Percentiles rank a stretch among this genome's conserved stretches.
Conservation (phyloP, 1,140 invertebrate species). For the Macrobrachium nipponense region DNA sequence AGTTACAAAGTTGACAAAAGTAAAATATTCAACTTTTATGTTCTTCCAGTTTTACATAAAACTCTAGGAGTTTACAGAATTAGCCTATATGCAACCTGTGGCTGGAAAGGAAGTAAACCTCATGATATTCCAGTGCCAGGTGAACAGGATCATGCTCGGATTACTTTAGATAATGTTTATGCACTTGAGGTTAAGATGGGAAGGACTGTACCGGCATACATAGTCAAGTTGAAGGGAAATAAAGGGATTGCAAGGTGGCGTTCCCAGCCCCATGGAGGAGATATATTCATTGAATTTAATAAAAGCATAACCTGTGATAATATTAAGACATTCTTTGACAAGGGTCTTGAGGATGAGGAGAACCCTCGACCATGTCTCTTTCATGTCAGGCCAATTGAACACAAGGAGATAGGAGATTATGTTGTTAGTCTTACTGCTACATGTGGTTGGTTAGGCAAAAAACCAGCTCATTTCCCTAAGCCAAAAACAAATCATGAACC, state of each 20-base stretch:
- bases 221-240: background rate
- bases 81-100: constrained; percentile 50
- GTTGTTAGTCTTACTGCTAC: too few relatives aligned
- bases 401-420: too few relatives aligned
- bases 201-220: background rate
- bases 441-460: too few relatives aligned
- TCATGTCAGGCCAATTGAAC: too few relatives aligned
- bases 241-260: background rate
- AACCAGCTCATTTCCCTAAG: too few relatives aligned
- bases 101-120: constrained; percentile 50
- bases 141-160: constrained; percentile 14
- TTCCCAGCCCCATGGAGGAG: too few relatives aligned
- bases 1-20: constrained; percentile 18
- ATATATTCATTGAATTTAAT: too few relatives aligned
- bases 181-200: background rate
- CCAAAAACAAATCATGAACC: too few relatives aligned
- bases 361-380: too few relatives aligned
- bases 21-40: constrained; percentile 40
- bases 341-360: too few relatives aligned
- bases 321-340: too few relatives aligned
- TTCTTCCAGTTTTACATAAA: constrained; percentile 35
- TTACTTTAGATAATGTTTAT: constrained; percentile 35
- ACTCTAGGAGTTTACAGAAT: constrained; percentile 7
- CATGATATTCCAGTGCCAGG: constrained; percentile 35
- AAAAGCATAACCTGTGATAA: too few relatives aligned